A percentile compares a stretch with the other conserved stretches of the same genome.
Conservation (phyloP, 2,113 vertebrate species). For the Stictonetta naevosa region DNA sequence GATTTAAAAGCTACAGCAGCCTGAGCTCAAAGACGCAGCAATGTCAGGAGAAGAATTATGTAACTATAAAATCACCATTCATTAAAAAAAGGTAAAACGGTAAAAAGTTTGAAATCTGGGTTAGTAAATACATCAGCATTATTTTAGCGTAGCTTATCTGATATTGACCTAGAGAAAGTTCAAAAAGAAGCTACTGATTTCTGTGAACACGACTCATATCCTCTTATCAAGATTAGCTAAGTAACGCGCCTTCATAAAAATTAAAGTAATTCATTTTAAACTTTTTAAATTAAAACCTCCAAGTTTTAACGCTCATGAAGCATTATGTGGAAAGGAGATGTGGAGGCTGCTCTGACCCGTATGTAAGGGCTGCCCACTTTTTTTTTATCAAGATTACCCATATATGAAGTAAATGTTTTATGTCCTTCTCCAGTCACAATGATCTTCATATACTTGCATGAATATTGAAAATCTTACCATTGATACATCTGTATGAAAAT, state of each 20-base stretch:
- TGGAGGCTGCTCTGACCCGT: not conserved
- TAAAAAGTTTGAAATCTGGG: not conserved
- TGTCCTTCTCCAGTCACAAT: not conserved
- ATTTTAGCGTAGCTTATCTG: not conserved
- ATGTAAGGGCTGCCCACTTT: not conserved
- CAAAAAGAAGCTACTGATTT: not conserved
- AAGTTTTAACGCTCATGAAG: not conserved
- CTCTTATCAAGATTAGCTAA: not conserved
- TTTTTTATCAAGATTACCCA: not conserved
- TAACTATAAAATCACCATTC: not conserved
- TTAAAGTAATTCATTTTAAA: not conserved
- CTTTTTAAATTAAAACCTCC: too few species aligned
- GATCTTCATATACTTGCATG: not conserved
- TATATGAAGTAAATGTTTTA: not conserved
- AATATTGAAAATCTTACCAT: too few species aligned
- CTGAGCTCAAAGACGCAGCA: not conserved
- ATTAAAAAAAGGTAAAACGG: not conserved
- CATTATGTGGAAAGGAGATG: not conserved
- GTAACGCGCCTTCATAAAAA: not conserved
- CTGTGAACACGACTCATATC: not conserved
- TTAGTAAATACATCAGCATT: not conserved
- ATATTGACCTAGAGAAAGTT: not conserved
- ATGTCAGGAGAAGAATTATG: not conserved
- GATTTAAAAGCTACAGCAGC: not conserved
- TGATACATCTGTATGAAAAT: not conserved